Evolutionary conservation across 2,113 vertebrate species (phyloP).

Genomic region (Cebus imitator): DNA sequence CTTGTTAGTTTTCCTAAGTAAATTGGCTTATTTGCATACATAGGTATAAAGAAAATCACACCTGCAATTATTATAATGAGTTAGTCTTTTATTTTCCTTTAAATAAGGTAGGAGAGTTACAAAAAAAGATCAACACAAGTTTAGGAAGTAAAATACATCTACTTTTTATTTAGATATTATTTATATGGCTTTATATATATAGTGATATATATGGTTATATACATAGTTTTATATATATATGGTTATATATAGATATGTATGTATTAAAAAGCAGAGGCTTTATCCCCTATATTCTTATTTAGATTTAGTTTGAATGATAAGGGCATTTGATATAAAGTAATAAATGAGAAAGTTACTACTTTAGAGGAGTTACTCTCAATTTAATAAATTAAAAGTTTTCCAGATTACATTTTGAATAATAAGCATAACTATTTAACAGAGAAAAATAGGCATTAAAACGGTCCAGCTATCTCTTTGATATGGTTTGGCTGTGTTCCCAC

Average conservation of each 20-base stretch:
- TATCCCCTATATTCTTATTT: background rate
- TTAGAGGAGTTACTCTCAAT: background rate
- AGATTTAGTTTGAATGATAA: background rate
- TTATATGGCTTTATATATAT: too few relatives aligned
- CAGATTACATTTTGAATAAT: background rate
- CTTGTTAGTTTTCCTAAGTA: fast-evolving
- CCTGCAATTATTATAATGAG: background rate
- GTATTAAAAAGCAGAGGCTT: background rate
- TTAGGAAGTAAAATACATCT: background rate
- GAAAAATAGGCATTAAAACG: background rate
- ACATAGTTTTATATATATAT: too few relatives aligned
- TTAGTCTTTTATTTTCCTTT: background rate
- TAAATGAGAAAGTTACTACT: background rate
- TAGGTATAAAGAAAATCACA: background rate
- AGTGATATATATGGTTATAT: too few relatives aligned
- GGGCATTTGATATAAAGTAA: background rate
- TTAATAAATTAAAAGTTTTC: background rate
- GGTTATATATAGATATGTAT: background rate
- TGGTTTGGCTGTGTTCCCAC: too few relatives aligned
- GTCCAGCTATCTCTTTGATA: background rate
- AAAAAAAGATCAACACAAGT: background rate
- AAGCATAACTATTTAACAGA: background rate
- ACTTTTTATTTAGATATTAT: background rate
- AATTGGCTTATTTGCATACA: background rate
- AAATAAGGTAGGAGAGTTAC: background rate